A percentile compares a stretch with the other conserved stretches of the same genome.
Conservation (phyloP, 2,888 invertebrate genomes). For the Troglohyphantes excavatus region DNA sequence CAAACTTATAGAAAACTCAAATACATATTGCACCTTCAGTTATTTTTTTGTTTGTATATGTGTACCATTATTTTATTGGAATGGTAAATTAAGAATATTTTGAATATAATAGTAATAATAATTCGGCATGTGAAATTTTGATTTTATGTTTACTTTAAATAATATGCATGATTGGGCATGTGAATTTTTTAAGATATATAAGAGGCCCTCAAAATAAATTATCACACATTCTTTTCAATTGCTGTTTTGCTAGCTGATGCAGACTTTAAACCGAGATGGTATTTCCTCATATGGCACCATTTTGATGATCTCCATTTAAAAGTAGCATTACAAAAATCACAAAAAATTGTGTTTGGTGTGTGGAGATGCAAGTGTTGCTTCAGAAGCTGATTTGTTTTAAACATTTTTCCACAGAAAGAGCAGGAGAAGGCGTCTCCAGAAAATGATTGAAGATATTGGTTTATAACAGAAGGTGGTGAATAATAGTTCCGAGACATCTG, state of each 20-base stretch:
- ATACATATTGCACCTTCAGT: too few relatives aligned
- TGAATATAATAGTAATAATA: too few relatives aligned
- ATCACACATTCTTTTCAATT: background rate
- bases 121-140: too few relatives aligned
- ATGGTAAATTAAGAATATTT: too few relatives aligned
- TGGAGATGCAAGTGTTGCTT: slow-evolving; percentile 73
- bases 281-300: slow-evolving; percentile 50
- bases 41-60: too few relatives aligned
- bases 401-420: slow-evolving; percentile 48
- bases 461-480: background rate
- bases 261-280: slow-evolving; percentile 14
- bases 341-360: slow-evolving; percentile 48
- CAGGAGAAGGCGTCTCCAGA: slow-evolving; percentile 39
- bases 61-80: too few relatives aligned
- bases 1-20: too few relatives aligned
- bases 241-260: background rate
- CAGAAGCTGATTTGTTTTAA: slow-evolving; percentile 54
- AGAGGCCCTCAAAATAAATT: background rate
- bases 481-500: background rate
- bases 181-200: too few relatives aligned
- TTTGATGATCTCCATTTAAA: slow-evolving; percentile 72
- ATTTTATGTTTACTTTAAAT: too few relatives aligned
- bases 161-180: too few relatives aligned
- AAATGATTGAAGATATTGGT: background rate
- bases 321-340: slow-evolving; percentile 61